Evolutionary conservation across 2,797 vertebrate species (phyloP), one percentile per base, ranked within the genome.

Genomic region (Rhinatrema bivittatum): DNA sequence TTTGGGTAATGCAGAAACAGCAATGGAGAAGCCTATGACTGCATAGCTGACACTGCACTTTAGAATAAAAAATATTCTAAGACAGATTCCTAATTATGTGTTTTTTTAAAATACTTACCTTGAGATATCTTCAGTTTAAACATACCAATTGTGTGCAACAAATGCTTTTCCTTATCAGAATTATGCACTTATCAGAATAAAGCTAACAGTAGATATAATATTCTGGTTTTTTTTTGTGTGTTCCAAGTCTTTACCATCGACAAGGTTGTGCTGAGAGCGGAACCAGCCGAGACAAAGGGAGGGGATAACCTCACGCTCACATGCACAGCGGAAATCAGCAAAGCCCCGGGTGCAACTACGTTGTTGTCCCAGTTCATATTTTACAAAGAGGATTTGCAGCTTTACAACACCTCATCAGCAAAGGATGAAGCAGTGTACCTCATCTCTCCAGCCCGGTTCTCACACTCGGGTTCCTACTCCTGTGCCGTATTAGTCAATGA

Each of bases 211-310:
- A n/a, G n/a, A n/a, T n/a, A n/a, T n/a, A n/a, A n/a, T n/a, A n/a
- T n/a, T n/a, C n/a, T n/a, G n/a, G n/a, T n/a, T n/a, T n/a, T 46
- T 38, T 24, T 18, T 29, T 22, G 26, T 21, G 18, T 32, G 26
- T 12, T 0, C 49, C 25, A 39, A 82, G 81, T 74, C 29, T 78
- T 84, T 46, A 84, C 81, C 39, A 78, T 85, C 65, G 84, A 86
- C 36, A 14, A 13, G 2, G 43, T 81, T 32, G 16, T 46, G 21
- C 72, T 86, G 53, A 11, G 8, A 5, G 68, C 52, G 62, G 44
- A 35, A 23, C 78, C 79, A 0, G 20, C 25, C 20, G 7, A 2
- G 6, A 9, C 24, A 19, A 62, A 84, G 27, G 86, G 82, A 9
- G 82, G 83, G 51, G 20, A 41, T 21, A 39, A 40, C 1, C 6